phyloP scores from a whole-genome alignment of 2,888 invertebrate genomes.

The Nemapogon koenigi region DNA sequence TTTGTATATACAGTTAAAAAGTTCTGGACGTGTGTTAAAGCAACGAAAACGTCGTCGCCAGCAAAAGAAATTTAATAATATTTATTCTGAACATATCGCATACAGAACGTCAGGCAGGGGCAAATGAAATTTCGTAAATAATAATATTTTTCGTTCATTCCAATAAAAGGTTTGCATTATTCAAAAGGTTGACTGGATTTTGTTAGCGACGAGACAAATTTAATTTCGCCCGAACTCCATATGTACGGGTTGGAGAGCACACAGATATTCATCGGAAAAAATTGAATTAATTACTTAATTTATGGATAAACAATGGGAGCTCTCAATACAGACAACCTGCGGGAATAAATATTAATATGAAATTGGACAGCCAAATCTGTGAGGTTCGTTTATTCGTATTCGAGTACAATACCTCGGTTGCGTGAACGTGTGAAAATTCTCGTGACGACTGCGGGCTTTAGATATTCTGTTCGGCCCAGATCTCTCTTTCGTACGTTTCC shows the following conservation, averaged over 20 bases:
- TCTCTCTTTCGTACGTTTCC: too few species aligned
- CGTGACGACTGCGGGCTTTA: conserved; percentile 1
- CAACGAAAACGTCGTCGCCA: too few species aligned
- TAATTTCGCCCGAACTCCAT: conserved; percentile 48
- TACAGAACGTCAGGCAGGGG: conserved; percentile 29
- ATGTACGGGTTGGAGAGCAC: conserved; percentile 29
- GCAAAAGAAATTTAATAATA: conserved; percentile 14
- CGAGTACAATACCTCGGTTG: conserved; percentile 10
- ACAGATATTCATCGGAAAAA: conserved; percentile 31
- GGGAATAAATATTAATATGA: conserved; percentile 19
- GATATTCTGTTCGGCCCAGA: too few species aligned
- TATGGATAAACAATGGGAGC: conserved; percentile 25
- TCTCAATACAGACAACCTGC: conserved; percentile 4
- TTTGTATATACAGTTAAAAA: too few species aligned
- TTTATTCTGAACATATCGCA: conserved; percentile 10
- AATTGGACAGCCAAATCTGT: conserved; percentile 7
- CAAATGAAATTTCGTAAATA: conserved; percentile 16
- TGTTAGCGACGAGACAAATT: conserved; percentile 36
- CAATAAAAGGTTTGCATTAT: conserved; percentile 55
- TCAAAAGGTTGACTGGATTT: conserved; percentile 50
- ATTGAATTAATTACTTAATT: conserved; percentile 31
- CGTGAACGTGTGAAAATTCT: conserved; percentile 19
- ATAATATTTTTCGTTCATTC: conserved; percentile 25
- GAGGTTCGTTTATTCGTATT: conserved; percentile 1
- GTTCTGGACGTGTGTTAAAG: too few species aligned